Evolutionary conservation across 2,797 vertebrate genomes (phyloP).

Genomic region (Tragopan temminckii): DNA sequence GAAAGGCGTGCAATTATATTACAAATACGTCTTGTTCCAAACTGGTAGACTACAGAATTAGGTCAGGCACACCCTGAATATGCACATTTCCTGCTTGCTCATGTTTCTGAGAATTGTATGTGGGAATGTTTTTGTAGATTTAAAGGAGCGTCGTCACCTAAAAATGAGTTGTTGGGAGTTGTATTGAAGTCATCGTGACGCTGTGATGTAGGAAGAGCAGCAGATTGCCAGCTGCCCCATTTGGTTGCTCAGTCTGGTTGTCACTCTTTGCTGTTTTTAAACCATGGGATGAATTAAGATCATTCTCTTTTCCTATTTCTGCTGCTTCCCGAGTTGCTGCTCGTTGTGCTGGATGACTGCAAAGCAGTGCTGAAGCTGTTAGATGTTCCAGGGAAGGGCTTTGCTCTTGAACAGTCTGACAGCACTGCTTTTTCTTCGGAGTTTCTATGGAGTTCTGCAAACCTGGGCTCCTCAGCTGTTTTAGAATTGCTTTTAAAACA

Average conservation of each 20-base stretch:
- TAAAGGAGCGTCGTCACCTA: constrained; percentile 47
- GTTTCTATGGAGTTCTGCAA: background rate
- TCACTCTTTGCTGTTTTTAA: accelerated
- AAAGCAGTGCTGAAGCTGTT: background rate
- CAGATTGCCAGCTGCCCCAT: background rate
- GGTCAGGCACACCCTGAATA: constrained; percentile 53
- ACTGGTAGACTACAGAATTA: background rate
- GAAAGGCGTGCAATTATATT: background rate
- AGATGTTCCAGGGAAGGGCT: background rate
- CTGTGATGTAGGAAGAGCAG: constrained; percentile 6
- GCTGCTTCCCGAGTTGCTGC: background rate
- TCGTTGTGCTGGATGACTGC: background rate
- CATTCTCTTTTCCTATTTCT: background rate
- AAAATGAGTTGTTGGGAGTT: constrained; percentile 28
- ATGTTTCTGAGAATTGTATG: constrained; percentile 25
- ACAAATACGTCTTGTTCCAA: background rate
- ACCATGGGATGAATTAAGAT: background rate
- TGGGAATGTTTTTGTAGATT: background rate
- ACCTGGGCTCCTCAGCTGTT: background rate
- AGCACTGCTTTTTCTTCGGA: background rate
- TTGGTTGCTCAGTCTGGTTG: background rate
- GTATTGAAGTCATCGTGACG: background rate
- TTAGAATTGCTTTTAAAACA: background rate
- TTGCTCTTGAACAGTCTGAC: background rate
- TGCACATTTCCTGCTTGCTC: constrained; percentile 53